Percentiles rank a stretch among this genome's conserved stretches.
These are phyloP conservation scores for Gavia stellata DNA, from an alignment of 2,113 vertebrate genomes.

Conservation along the genomic window DNA sequence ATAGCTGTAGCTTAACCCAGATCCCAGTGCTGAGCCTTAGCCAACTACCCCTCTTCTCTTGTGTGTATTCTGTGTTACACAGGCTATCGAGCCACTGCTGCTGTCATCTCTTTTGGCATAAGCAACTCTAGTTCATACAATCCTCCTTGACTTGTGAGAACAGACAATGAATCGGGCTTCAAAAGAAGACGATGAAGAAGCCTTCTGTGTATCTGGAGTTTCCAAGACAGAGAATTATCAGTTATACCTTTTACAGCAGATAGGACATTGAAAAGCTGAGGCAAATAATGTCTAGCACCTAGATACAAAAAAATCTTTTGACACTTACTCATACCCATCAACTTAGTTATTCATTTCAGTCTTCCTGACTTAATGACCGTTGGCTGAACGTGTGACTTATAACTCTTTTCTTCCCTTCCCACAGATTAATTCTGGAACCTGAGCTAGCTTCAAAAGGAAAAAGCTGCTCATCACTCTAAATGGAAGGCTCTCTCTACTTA, in stretches of 20 bases:
- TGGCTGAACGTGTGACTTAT: not conserved
- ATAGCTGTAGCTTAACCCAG: not conserved
- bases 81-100: not conserved
- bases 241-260: not conserved
- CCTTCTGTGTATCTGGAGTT: not conserved
- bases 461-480: not conserved
- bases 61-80: not conserved
- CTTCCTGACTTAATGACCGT: not conserved
- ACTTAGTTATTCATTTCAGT: not conserved
- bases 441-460: not conserved
- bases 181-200: not conserved
- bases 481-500: not conserved
- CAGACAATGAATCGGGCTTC: not conserved
- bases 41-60: not conserved
- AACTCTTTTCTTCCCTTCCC: not conserved
- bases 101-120: not conserved
- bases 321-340: not conserved
- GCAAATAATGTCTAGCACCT: not conserved
- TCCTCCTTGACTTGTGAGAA: not conserved
- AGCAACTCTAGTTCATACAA: not conserved
- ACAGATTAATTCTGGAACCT: not conserved
- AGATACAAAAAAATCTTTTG: not conserved
- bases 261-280: not conserved
- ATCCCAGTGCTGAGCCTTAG: not conserved
- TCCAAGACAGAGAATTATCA: not conserved